Conservation (phyloP, 2,797 vertebrate species). For the Nyctibius grandis region DNA sequence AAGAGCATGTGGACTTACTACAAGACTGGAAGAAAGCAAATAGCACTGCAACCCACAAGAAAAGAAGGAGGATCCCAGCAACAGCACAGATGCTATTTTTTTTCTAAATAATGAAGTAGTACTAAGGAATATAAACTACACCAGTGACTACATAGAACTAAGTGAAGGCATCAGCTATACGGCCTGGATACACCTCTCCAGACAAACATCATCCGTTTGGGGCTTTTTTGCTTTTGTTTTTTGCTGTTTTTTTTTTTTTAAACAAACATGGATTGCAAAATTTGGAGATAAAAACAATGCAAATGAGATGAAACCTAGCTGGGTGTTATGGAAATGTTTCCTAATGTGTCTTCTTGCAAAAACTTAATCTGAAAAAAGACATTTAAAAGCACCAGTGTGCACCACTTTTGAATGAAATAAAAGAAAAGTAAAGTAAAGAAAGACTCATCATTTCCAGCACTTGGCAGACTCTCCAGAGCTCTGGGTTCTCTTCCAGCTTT, state of each 20-base stretch:
- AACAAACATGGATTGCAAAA: conserved; percentile 5
- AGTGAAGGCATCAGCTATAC: neutral
- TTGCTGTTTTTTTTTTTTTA: neutral
- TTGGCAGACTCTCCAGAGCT: neutral
- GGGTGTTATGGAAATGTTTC: neutral
- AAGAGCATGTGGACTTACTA: neutral
- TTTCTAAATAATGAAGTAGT: neutral
- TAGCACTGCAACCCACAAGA: neutral
- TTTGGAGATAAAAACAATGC: neutral
- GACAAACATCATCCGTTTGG: neutral
- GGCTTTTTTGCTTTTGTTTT: neutral
- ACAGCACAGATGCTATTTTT: neutral
- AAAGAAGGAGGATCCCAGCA: neutral
- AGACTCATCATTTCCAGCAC: neutral
- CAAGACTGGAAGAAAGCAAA: conserved; percentile 4
- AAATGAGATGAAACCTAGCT: neutral
- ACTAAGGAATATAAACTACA: neutral
- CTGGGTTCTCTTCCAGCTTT: neutral
- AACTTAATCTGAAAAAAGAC: neutral
- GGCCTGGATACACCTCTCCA: neutral
- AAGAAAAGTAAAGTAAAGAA: neutral
- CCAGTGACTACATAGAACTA: neutral
- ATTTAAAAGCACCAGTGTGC: neutral
- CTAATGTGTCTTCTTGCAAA: neutral
- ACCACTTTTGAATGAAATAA: neutral